These are phyloP conservation scores for Aplysina aerophoba DNA, from an alignment of 37 sponge, comb jelly and placozoan species.

Conservation along the genomic window DNA sequence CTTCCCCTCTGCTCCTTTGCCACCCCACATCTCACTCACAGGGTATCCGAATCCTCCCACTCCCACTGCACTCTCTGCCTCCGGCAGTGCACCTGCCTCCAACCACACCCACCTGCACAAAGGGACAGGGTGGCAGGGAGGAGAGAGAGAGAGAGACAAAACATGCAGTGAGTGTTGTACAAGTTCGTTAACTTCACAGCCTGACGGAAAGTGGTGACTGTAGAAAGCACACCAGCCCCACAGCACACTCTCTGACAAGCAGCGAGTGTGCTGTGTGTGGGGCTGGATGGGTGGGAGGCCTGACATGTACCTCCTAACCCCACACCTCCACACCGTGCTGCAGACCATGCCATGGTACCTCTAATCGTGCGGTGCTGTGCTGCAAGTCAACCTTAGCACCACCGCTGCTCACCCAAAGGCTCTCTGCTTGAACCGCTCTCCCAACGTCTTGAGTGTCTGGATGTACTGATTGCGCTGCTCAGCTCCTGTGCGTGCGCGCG, in stretches of 20 bases:
- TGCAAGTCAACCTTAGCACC: no score
- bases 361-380: no score
- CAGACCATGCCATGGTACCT: no score
- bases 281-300: neutral
- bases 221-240: no score
- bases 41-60: constrained; percentile 99
- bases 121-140: neutral
- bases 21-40: constrained; percentile 28
- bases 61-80: constrained; percentile 79
- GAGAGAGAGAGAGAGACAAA: neutral
- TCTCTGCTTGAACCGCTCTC: constrained; percentile 89
- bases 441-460: constrained; percentile 41
- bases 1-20: no score
- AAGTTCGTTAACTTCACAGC: no score
- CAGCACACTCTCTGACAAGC: no score
- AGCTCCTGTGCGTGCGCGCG: constrained; percentile 55
- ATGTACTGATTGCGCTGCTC: constrained; percentile 76
- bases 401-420: constrained; percentile 73
- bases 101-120: constrained; percentile 88
- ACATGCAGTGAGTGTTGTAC: neutral
- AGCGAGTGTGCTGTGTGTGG: neutral
- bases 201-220: no score
- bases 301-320: no score
- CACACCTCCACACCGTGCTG: no score
- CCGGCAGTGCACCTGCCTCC: constrained; percentile 73